phyloP scores from a whole-genome alignment of 2,113 vertebrate genomes.

The Heptranchias perlo region DNA sequence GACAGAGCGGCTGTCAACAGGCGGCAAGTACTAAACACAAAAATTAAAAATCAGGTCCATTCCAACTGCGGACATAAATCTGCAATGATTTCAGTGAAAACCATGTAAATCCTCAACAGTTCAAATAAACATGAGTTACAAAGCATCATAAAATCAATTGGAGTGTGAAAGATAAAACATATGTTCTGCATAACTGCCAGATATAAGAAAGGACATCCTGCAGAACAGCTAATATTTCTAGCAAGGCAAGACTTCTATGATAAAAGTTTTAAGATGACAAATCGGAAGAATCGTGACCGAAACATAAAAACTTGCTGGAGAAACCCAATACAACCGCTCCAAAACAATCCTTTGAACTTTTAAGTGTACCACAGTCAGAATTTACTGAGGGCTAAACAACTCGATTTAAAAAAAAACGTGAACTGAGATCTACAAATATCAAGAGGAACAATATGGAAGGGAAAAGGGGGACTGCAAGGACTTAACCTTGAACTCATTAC shows the following conservation, averaged over 20 bases:
- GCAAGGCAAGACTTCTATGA: background rate
- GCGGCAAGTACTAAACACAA: conserved; percentile 78
- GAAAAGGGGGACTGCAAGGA: background rate
- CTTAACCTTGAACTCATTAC: background rate
- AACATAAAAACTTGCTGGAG: background rate
- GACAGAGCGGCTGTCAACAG: conserved; percentile 86
- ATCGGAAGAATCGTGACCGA: background rate
- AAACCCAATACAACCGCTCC: background rate
- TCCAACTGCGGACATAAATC: background rate
- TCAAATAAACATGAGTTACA: background rate
- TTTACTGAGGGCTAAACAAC: background rate
- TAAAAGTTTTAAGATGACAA: background rate
- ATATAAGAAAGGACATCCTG: background rate
- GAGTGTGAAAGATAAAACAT: background rate
- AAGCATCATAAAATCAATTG: background rate
- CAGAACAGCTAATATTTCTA: background rate
- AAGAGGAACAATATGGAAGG: background rate
- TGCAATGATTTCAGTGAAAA: background rate
- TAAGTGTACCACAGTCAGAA: background rate
- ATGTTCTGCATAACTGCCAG: background rate
- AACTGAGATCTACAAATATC: background rate
- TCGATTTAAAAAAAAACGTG: background rate
- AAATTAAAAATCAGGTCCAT: background rate
- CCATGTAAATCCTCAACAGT: background rate
- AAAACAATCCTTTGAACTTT: background rate